Conservation (phyloP, 1,140 invertebrate genomes). For the Linepithema humile region DNA sequence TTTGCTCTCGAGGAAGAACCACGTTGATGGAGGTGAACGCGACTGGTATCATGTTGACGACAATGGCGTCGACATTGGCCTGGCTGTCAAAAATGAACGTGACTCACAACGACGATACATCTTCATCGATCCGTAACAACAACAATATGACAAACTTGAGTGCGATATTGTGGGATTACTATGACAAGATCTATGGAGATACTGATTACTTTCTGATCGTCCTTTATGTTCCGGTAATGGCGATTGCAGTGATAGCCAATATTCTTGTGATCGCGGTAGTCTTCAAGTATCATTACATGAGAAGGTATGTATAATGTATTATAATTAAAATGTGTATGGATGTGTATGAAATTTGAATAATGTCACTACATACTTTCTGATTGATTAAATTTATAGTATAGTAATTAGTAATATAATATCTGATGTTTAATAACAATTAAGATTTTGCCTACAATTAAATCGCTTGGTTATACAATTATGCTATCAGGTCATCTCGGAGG, state of each 20-base stretch:
- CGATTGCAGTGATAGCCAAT: constrained; percentile 87
- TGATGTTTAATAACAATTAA: no score
- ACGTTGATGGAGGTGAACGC: not conserved
- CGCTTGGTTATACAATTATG: no score
- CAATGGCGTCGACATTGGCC: not conserved
- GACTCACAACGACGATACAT: not conserved
- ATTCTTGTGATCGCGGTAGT: constrained; percentile 88
- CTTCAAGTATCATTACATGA: constrained; percentile 88
- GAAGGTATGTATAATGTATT: constrained; percentile 85
- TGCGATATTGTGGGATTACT: constrained; percentile 65
- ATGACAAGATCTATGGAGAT: constrained; percentile 67
- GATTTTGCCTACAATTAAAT: no score
- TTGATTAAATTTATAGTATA: no score
- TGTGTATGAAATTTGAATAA: no score
- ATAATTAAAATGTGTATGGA: not conserved
- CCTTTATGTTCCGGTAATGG: constrained; percentile 86
- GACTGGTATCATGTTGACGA: not conserved
- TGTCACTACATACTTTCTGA: no score
- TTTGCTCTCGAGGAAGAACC: not conserved
- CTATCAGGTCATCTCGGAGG: no score
- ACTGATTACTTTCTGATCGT: constrained; percentile 84
- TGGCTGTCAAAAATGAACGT: not conserved
- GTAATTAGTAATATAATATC: no score
- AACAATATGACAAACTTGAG: constrained; percentile 36
- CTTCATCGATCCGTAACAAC: not conserved